These are phyloP conservation scores for Zaprionus ornatus DNA, from an alignment of 1,140 invertebrate species.

Conservation along the genomic window DNA sequence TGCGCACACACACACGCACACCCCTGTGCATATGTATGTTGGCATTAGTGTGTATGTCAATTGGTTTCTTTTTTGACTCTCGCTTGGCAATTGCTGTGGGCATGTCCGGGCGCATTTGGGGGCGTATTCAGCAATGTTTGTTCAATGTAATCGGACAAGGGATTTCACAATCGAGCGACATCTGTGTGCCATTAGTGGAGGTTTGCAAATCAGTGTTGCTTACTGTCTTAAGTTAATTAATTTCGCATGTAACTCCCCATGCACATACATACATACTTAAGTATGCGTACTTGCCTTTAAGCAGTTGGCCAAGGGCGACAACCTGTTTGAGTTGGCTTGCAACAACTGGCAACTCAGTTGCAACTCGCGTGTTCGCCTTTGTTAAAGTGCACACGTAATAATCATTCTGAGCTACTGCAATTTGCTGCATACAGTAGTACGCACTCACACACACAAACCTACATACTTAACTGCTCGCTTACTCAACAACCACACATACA, in stretches of 20 bases:
- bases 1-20: slow-evolving; percentile 5
- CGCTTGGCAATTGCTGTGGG: slow-evolving; percentile 44
- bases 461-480: slow-evolving; percentile 8
- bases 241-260: slow-evolving; percentile 27
- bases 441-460: slow-evolving; percentile 19
- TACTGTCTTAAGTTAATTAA: background rate
- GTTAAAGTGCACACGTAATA: slow-evolving; percentile 19
- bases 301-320: slow-evolving; percentile 26
- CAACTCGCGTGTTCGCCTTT: background rate
- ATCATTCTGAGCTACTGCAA: slow-evolving; percentile 20
- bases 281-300: background rate
- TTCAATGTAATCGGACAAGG: slow-evolving; percentile 45
- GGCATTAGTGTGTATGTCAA: background rate
- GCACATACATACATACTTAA: background rate
- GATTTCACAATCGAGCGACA: slow-evolving; percentile 53
- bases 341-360: slow-evolving; percentile 9
- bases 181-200: slow-evolving; percentile 38
- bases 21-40: background rate
- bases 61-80: slow-evolving; percentile 33
- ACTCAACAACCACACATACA: slow-evolving; percentile 12
- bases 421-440: slow-evolving; percentile 23
- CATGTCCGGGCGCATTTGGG: slow-evolving; percentile 55
- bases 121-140: slow-evolving; percentile 51
- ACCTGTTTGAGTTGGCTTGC: slow-evolving; percentile 16
- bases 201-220: slow-evolving; percentile 14